These are phyloP conservation scores for Sapajus apella DNA, from an alignment of 2,113 vertebrate genomes.

Conservation along the genomic window DNA sequence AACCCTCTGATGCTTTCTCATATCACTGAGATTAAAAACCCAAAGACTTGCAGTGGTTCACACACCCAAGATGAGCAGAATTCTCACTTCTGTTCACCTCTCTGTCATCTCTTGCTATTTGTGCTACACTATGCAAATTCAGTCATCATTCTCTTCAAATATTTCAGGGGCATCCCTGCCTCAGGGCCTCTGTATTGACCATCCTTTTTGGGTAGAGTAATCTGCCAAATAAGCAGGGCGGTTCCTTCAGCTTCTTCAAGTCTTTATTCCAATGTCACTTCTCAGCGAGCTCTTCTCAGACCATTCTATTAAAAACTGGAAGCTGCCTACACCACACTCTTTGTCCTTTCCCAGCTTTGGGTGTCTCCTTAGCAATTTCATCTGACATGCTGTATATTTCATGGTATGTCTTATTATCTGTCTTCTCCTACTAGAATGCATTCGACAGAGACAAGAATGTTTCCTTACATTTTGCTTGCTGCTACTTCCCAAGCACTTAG, in stretches of 20 bases:
- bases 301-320: neutral
- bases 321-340: neutral
- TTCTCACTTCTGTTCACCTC: neutral
- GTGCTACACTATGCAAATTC: neutral
- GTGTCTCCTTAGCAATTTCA: neutral
- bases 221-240: neutral
- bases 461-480: neutral
- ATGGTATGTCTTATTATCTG: neutral
- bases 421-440: neutral
- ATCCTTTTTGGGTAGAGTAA: neutral
- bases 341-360: neutral
- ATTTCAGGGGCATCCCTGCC: neutral
- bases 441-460: neutral
- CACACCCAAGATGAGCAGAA: neutral
- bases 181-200: neutral
- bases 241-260: neutral
- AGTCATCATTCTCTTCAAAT: neutral
- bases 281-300: neutral
- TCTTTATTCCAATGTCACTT: neutral
- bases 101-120: neutral
- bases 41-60: neutral
- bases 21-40: neutral
- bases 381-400: neutral
- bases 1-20: neutral
- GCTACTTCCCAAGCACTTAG: constrained; percentile 25